Evolutionary conservation across 2,888 invertebrate species (phyloP).

Genomic region (Cephonodes hylas): DNA sequence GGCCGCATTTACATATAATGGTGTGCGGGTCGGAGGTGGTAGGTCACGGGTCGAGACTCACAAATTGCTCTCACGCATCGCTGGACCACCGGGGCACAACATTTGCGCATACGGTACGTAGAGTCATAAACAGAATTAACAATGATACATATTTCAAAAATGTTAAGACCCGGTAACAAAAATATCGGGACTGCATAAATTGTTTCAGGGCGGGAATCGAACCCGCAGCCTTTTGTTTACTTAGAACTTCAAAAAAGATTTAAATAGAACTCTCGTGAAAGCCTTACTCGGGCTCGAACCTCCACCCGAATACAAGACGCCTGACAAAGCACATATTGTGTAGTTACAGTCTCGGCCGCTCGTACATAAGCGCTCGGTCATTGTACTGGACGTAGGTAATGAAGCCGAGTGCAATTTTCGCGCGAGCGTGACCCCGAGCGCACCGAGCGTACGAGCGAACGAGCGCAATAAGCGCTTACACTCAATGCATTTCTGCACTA

Average conservation of each 20-base stretch:
- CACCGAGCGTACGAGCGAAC: neutral
- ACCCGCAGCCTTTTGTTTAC: no score
- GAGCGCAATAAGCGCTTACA: slow-evolving; percentile 6
- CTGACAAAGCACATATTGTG: slow-evolving; percentile 41
- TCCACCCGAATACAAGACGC: neutral
- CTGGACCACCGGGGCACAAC: neutral
- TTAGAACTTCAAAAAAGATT: no score
- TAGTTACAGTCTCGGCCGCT: slow-evolving; percentile 16
- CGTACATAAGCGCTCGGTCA: slow-evolving; percentile 48
- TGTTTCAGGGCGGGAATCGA: no score
- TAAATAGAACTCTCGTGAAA: no score
- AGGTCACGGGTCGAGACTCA: slow-evolving; percentile 1
- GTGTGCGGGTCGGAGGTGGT: slow-evolving; percentile 25
- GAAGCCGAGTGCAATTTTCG: slow-evolving; percentile 63
- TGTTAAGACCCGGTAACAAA: no score
- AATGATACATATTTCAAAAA: no score
- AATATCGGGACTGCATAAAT: no score
- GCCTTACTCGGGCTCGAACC: neutral
- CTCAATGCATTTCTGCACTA: slow-evolving; percentile 67
- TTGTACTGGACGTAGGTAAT: slow-evolving; percentile 49
- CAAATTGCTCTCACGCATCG: slow-evolving; percentile 8
- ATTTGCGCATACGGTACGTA: neutral
- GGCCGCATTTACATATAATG: slow-evolving; percentile 18
- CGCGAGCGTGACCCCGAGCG: slow-evolving; percentile 42
- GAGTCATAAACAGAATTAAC: neutral